phyloP scores from a whole-genome alignment of 1,140 invertebrate species.

The Camponotus pennsylvanicus region DNA sequence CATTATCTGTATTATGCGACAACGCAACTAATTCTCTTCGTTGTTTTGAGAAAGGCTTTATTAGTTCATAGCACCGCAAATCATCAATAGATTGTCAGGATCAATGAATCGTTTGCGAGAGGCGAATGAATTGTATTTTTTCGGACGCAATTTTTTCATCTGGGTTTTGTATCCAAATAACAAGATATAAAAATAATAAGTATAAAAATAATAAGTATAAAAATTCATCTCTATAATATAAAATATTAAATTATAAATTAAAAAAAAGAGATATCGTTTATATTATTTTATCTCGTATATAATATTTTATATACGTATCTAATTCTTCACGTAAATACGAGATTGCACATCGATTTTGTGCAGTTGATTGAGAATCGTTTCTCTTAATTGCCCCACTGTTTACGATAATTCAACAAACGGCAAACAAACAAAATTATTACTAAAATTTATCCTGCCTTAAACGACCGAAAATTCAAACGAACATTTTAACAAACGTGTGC shows the following conservation, averaged over 20 bases:
- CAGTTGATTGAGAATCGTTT: not conserved
- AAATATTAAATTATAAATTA: not conserved
- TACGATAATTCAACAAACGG: conserved; percentile 1
- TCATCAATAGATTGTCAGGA: not conserved
- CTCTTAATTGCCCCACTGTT: not conserved
- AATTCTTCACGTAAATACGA: not conserved
- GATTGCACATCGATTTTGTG: not conserved
- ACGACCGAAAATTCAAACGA: not conserved
- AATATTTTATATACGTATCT: not conserved
- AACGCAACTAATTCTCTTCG: not conserved
- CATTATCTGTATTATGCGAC: conserved; percentile 39
- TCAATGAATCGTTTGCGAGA: not conserved
- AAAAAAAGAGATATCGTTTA: too few relatives aligned
- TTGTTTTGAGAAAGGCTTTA: conserved; percentile 18
- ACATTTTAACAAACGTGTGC: conserved; percentile 22
- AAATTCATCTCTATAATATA: not conserved
- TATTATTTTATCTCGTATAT: not conserved
- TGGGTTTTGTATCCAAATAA: not conserved
- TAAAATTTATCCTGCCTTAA: conserved; percentile 24
- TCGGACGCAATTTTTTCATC: not conserved
- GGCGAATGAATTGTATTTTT: not conserved
- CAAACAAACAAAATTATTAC: conserved; percentile 5
- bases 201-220: not conserved
- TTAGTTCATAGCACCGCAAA: not conserved
- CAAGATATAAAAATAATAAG: not conserved